Percentiles rank a stretch among this genome's conserved stretches.
phyloP scores from a whole-genome alignment of 2,113 vertebrate genomes.

The Alectura lathami region DNA sequence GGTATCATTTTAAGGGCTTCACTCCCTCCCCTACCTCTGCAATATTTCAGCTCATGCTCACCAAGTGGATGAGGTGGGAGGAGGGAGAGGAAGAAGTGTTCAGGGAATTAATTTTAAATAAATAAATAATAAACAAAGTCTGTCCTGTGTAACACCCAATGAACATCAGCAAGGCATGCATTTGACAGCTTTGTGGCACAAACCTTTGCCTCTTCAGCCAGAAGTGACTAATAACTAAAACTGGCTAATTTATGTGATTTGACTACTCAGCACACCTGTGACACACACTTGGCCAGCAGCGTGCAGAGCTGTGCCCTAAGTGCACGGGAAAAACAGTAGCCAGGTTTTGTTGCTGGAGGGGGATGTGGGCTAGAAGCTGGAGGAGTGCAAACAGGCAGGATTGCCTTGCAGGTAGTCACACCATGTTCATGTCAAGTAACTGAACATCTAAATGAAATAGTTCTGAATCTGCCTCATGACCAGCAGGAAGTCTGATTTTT shows the following conservation, averaged over 20 bases:
- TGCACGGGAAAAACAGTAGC: fast-evolving
- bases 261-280: neutral
- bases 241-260: neutral
- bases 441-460: neutral
- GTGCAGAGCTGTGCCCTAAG: neutral
- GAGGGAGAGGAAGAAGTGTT: neutral
- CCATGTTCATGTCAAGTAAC: neutral
- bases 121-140: neutral
- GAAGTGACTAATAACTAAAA: neutral
- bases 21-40: neutral
- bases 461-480: neutral
- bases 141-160: neutral
- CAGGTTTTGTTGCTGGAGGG: fast-evolving
- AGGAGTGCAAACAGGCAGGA: neutral
- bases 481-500: neutral
- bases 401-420: neutral
- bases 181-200: neutral
- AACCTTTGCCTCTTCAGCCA: neutral
- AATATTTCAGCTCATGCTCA: neutral
- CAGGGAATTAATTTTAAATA: neutral
- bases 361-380: neutral
- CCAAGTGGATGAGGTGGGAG: neutral
- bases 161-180: neutral
- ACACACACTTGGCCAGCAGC: neutral
- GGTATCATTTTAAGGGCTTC: neutral